These are phyloP conservation scores for Melipona quadrifasciata DNA, from an alignment of 1,140 invertebrate species.

Conservation along the genomic window DNA sequence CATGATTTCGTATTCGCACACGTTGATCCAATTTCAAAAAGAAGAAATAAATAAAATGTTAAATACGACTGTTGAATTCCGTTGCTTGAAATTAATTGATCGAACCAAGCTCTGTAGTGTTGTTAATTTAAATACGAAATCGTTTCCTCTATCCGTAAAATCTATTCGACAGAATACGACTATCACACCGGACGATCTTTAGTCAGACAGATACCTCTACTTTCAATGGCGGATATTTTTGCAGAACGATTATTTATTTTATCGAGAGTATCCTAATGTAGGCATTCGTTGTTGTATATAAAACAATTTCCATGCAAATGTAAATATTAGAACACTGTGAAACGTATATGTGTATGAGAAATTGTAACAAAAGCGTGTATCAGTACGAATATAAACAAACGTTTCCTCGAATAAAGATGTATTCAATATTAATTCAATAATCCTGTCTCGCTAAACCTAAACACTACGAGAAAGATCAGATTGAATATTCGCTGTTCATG, in stretches of 20 bases:
- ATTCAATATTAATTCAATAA: constrained; percentile 7
- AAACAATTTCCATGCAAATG: constrained; percentile 26
- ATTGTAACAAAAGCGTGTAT: constrained; percentile 6
- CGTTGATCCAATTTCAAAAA: background rate
- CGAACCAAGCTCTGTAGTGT: background rate
- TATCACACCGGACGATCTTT: constrained; percentile 38
- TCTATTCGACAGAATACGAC: background rate
- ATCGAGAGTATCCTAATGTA: background rate
- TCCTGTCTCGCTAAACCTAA: background rate
- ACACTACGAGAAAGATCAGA: too few species aligned
- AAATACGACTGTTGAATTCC: background rate
- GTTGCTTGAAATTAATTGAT: background rate
- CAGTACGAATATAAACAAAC: constrained; percentile 10
- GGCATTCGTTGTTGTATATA: constrained; percentile 26
- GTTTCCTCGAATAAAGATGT: constrained; percentile 9
- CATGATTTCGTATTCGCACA: background rate
- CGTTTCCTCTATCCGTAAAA: background rate
- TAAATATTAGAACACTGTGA: constrained; percentile 28
- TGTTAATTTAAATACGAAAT: background rate
- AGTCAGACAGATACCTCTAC: constrained; percentile 18
- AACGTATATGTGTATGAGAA: background rate
- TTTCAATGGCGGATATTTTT: constrained; percentile 32
- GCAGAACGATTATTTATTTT: constrained; percentile 24
- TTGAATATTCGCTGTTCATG: background rate
- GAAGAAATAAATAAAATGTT: background rate